phyloP scores from a whole-genome alignment of 2,113 vertebrate species.

The Oryzias curvinotus region DNA sequence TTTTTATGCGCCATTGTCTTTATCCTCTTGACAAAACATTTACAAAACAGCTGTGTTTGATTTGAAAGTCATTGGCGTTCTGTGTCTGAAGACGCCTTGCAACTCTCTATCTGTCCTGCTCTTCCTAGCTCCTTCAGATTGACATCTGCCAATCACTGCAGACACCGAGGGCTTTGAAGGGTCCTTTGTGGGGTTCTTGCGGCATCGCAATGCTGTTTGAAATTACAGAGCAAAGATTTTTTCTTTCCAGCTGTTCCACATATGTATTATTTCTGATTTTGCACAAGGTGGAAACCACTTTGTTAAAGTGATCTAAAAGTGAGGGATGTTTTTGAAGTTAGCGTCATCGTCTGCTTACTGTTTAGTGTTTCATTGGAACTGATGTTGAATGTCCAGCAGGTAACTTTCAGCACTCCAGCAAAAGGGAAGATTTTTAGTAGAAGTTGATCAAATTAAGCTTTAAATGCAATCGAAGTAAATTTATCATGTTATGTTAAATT shows the following conservation, averaged over 20 bases:
- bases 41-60: slow-evolving; percentile 16
- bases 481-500: not conserved
- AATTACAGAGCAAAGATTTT: not conserved
- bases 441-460: not conserved
- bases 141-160: too few species aligned
- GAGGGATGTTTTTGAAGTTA: not conserved
- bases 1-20: not conserved
- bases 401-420: not conserved
- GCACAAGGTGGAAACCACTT: not conserved
- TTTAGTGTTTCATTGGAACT: not conserved
- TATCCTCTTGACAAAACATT: slow-evolving; percentile 12
- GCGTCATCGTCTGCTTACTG: not conserved
- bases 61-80: slow-evolving; percentile 7
- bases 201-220: too few species aligned
- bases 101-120: not conserved
- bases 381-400: not conserved
- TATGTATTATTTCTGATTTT: not conserved
- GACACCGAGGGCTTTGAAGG: too few species aligned
- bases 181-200: too few species aligned
- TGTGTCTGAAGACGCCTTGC: not conserved
- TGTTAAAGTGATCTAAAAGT: not conserved
- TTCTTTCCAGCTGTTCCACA: not conserved
- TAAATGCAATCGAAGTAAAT: not conserved
- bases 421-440: not conserved
- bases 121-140: too few species aligned